These are phyloP conservation scores for Cichlasoma orientale DNA, from an alignment of 2,797 vertebrate species.

Conservation along the genomic window DNA sequence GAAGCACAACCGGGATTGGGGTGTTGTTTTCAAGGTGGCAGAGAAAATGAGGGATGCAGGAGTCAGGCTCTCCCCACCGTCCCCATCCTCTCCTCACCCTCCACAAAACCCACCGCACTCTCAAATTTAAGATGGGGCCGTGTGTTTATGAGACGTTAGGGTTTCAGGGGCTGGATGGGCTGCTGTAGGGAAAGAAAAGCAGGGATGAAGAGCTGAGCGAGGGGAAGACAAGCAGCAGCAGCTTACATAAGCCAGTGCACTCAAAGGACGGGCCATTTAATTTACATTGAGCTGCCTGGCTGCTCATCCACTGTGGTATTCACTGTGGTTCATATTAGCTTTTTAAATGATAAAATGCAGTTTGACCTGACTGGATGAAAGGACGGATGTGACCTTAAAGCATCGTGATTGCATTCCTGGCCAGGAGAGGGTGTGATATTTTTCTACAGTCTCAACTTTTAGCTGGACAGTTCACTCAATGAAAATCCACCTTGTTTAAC, in stretches of 20 bases:
- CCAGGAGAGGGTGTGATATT: constrained; percentile 39
- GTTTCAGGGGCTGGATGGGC: constrained; percentile 61
- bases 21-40: constrained; percentile 80
- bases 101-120: constrained; percentile 26
- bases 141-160: constrained; percentile 47
- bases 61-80: constrained; percentile 36
- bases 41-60: constrained; percentile 71
- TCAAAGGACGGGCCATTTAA: constrained; percentile 73
- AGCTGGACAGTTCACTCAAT: constrained; percentile 2
- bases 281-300: constrained; percentile 66
- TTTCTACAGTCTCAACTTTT: constrained; percentile 45
- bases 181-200: constrained; percentile 58
- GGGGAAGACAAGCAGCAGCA: constrained; percentile 47
- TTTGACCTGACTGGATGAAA: constrained; percentile 27
- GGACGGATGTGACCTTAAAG: constrained; percentile 14
- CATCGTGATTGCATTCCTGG: constrained; percentile 19
- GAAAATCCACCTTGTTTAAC: constrained; percentile 11
- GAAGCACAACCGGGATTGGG: constrained; percentile 56
- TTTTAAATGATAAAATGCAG: constrained; percentile 60
- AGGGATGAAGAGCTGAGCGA: constrained; percentile 50
- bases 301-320: constrained; percentile 52
- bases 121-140: constrained; percentile 54
- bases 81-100: constrained; percentile 3
- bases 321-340: constrained; percentile 55
- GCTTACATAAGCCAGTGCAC: constrained; percentile 79